Base-by-base conservation (phyloP, 2,113 vertebrate species). In the Eubucco bourcierii region DNA sequence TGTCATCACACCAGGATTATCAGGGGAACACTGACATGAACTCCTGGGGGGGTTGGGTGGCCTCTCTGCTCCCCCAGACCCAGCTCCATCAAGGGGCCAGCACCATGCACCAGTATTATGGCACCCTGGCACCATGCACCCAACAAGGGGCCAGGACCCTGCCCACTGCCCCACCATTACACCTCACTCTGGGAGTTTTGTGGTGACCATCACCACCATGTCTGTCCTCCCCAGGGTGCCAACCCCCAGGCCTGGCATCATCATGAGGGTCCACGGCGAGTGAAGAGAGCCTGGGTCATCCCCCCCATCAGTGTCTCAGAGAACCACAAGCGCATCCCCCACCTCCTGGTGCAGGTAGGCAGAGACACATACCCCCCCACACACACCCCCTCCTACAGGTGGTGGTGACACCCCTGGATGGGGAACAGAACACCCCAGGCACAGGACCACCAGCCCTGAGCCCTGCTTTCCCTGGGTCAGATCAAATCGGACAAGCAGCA, bases 221-320 rank as follows among this genome's bases (percentile, higher is more conserved):
- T 61, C 31, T 7, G 2, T 7, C 59, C 28, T 46, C 15, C 2
- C 1, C 93, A 98, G 98, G 95, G 93, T 34, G 17, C 94, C 29
- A 53, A 71, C 23, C 71, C 61, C 67, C 94, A 95, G 77, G 98
- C 95, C 47, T 98, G 98, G 99, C 90, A 39, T 88, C 96, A 74
- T 73, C 70, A 18, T 0, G 64, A 87, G 3, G 91, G 95, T 1
- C 20, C 59, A 1, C 70, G 97, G 73, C 93, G 99, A 56, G 98
- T 99, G 80, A 98, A 98, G 93, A 98, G 99, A 88, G 99, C 99
- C 90, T 99, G 99, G 99, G 99, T 99, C 93, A 99, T 99, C 81
- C 99, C 99, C 27, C 98, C 98, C 41, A 99, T 99, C 97, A 98
- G 99, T 1, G 98, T 99, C 67, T 97, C 98, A 0, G 99, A 99